Evolutionary conservation across 2,113 vertebrate species (phyloP).

Genomic region (Setophaga kirtlandii): DNA sequence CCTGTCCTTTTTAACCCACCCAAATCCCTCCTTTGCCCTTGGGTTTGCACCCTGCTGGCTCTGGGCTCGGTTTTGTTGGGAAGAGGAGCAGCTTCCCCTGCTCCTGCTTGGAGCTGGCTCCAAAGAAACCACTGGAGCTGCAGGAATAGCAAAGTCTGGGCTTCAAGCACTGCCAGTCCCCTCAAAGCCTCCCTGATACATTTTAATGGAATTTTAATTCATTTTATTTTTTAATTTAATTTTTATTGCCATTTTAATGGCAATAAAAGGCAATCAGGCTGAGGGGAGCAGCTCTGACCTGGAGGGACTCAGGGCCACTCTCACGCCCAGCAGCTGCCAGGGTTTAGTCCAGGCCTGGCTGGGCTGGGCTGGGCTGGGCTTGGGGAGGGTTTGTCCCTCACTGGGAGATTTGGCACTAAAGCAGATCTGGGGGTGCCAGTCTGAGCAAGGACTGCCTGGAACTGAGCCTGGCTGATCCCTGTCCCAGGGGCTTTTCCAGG

Average conservation of each 20-base stretch:
- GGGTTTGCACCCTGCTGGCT: neutral
- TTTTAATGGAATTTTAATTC: neutral
- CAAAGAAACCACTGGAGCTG: neutral
- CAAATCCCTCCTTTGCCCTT: neutral
- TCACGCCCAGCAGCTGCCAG: neutral
- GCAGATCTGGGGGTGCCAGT: neutral
- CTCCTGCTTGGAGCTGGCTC: neutral
- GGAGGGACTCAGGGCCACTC: rapidly evolving
- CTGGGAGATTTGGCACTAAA: neutral
- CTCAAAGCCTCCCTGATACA: neutral
- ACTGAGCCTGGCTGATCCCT: too few relatives aligned
- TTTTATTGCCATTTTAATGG: neutral
- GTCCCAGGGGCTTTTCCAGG: neutral
- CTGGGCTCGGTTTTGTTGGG: neutral
- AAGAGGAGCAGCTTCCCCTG: neutral
- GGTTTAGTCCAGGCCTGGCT: neutral
- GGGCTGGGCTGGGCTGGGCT: neutral
- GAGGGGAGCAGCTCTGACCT: neutral
- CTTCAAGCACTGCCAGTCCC: neutral
- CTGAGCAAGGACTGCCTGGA: neutral
- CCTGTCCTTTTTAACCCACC: neutral
- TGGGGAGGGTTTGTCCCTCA: neutral
- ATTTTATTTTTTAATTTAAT: too few relatives aligned
- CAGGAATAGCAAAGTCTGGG: neutral
- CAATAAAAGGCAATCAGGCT: neutral